Conservation (phyloP, 1,140 invertebrate genomes). For the Onthophagus taurus region DNA sequence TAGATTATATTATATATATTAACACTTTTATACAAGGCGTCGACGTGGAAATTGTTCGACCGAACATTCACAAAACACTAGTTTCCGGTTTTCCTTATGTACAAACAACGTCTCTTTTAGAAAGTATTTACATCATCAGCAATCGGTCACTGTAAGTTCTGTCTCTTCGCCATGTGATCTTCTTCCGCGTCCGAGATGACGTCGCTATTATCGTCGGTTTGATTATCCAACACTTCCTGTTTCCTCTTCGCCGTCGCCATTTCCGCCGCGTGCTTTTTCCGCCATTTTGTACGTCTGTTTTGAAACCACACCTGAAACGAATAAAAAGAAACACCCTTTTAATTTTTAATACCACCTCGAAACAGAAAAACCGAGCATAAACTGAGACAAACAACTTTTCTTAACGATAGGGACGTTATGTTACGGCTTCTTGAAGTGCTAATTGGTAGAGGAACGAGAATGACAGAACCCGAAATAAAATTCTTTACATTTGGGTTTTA, state of each 20-base stretch:
- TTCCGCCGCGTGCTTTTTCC: constrained; percentile 98
- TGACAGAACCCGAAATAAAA: too few species aligned
- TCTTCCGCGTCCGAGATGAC: constrained; percentile 37
- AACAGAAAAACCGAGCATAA: too few species aligned
- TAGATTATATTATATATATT: constrained; percentile 22
- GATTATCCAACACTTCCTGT: constrained; percentile 83
- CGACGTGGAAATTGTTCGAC: constrained; percentile 17
- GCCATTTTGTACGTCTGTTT: constrained; percentile 97
- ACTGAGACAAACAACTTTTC: too few species aligned
- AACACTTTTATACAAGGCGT: constrained; percentile 30
- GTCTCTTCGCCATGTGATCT: constrained; percentile 32
- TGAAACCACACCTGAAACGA: constrained; percentile 97
- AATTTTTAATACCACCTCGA: background rate
- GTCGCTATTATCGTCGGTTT: constrained; percentile 38
- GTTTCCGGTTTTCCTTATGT: constrained; percentile 15
- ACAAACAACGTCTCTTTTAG: constrained; percentile 12
- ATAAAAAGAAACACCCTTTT: constrained; percentile 10
- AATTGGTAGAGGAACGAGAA: too few species aligned
- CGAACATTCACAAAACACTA: constrained; percentile 29
- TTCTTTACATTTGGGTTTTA: too few species aligned
- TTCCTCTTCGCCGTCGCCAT: constrained; percentile 96
- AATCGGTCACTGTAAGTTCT: constrained; percentile 33
- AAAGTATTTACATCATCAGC: constrained; percentile 14
- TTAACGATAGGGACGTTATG: too few species aligned
- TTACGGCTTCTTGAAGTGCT: too few species aligned